phyloP scores from a whole-genome alignment of 2,113 vertebrate species.

The Tricholaema leucomelas region DNA sequence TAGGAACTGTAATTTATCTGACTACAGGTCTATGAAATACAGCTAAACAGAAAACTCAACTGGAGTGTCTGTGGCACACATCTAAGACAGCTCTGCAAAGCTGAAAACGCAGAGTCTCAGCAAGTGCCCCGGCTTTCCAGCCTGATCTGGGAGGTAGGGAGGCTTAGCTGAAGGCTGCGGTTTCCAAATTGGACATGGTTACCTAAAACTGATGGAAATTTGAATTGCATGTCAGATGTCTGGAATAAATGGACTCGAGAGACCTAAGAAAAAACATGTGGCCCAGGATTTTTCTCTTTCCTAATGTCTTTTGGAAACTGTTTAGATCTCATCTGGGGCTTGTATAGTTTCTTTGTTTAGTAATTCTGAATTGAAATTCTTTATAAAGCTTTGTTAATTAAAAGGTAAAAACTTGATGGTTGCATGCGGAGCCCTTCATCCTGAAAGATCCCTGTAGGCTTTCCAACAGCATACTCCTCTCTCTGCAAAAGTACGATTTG shows the following conservation, averaged over 20 bases:
- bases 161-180: conserved; percentile 62
- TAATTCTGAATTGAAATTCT: conserved; percentile 57
- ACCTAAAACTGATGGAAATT: conserved; percentile 74
- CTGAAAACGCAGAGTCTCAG: conserved; percentile 47
- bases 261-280: conserved; percentile 67
- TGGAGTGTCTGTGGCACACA: background rate
- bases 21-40: conserved; percentile 20
- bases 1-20: conserved; percentile 58
- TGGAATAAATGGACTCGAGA: conserved; percentile 74
- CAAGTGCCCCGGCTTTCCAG: conserved; percentile 49
- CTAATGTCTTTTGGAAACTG: conserved; percentile 55
- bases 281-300: conserved; percentile 55
- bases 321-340: conserved; percentile 56
- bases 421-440: conserved; percentile 16
- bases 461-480: conserved; percentile 32
- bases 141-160: conserved; percentile 44
- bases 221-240: conserved; percentile 72
- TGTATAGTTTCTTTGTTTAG: conserved; percentile 67
- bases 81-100: conserved; percentile 24
- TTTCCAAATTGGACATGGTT: conserved; percentile 75
- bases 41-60: conserved; percentile 42
- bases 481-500: conserved; percentile 15
- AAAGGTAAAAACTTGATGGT: conserved; percentile 51
- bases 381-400: conserved; percentile 62
- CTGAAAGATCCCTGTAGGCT: background rate